These are phyloP conservation scores for Thera britannica DNA, from an alignment of 2,888 invertebrate species.

Conservation along the genomic window DNA sequence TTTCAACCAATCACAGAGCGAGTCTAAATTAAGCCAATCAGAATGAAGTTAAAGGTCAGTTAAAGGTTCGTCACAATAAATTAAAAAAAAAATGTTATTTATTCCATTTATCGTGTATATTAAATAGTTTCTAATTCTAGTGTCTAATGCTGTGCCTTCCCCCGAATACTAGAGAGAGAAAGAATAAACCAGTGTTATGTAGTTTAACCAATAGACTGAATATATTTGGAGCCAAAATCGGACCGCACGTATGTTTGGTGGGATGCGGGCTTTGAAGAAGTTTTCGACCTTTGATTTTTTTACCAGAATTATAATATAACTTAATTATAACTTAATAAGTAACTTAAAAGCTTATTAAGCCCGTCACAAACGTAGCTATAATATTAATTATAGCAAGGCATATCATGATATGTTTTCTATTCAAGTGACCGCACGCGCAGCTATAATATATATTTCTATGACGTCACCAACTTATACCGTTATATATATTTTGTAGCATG, in stretches of 20 bases:
- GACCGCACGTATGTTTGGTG: constrained; percentile 43
- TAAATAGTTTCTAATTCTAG: constrained; percentile 28
- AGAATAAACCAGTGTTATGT: constrained; percentile 25
- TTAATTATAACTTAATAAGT: not conserved
- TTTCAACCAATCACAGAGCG: constrained; percentile 4
- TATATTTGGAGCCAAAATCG: constrained; percentile 42
- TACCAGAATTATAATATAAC: constrained; percentile 27
- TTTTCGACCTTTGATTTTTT: constrained; percentile 5
- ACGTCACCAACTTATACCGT: no score
- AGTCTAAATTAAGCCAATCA: not conserved
- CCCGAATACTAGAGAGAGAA: constrained; percentile 26
- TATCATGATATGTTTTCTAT: no score
- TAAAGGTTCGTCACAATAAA: constrained; percentile 2
- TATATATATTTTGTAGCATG: no score
- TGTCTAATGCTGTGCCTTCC: constrained; percentile 32
- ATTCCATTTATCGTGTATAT: constrained; percentile 26
- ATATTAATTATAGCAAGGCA: no score
- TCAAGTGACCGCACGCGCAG: no score
- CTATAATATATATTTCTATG: no score
- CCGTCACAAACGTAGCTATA: no score
- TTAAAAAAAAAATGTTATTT: not conserved
- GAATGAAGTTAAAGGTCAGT: not conserved
- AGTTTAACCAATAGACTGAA: constrained; percentile 21
- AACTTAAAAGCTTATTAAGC: no score
- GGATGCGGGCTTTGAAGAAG: constrained; percentile 40